These are phyloP conservation scores for Antigone vipio DNA, from an alignment of 2,113 vertebrate species.

Conservation along the genomic window DNA sequence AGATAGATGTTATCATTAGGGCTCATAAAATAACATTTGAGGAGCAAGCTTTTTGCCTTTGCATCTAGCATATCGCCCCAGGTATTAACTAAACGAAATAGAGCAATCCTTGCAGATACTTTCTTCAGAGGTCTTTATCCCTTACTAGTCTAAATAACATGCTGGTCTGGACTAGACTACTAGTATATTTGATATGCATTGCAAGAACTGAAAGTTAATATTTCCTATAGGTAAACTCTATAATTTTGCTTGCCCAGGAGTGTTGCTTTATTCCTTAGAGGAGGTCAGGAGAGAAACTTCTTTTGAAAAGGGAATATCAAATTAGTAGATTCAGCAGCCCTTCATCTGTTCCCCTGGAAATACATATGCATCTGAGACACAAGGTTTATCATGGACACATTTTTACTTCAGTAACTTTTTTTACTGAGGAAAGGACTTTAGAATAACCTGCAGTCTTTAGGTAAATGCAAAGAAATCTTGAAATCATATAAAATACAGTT, in stretches of 20 bases:
- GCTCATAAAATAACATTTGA: neutral
- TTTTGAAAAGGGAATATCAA: neutral
- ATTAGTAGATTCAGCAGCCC: neutral
- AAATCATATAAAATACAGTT: neutral
- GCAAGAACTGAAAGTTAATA: neutral
- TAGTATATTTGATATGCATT: neutral
- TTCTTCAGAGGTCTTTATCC: neutral
- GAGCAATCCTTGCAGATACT: neutral
- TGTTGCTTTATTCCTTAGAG: neutral
- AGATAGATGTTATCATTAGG: neutral
- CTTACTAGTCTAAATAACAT: neutral
- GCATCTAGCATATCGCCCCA: neutral
- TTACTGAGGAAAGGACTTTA: neutral
- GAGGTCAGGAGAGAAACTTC: neutral
- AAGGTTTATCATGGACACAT: neutral
- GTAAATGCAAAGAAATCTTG: neutral
- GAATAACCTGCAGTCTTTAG: neutral
- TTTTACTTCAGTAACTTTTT: neutral
- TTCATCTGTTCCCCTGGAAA: neutral
- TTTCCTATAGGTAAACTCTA: neutral
- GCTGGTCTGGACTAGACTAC: neutral
- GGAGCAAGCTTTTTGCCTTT: neutral
- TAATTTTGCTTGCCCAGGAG: neutral
- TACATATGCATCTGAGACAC: neutral
- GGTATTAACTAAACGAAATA: neutral